A percentile compares a stretch with the other conserved stretches of the same genome.
These are phyloP conservation scores for Coregonus ussuriensis DNA, from an alignment of 2,797 vertebrate species.

Conservation along the genomic window DNA sequence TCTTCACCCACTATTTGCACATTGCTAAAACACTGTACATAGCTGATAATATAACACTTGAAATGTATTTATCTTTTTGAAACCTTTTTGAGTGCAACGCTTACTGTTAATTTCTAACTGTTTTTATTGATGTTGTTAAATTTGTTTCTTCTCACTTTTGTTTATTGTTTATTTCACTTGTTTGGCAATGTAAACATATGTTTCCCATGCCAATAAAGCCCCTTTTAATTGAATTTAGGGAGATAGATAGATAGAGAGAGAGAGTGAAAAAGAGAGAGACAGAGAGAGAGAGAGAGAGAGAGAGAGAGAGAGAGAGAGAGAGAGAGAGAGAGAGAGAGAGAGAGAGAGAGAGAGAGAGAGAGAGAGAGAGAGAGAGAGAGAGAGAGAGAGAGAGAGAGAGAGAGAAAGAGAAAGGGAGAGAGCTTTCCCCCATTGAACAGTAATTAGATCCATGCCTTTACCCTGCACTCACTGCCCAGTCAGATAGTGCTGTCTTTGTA, in stretches of 20 bases:
- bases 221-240: background rate
- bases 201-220: no score
- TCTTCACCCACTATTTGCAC: no score
- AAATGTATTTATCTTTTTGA: no score
- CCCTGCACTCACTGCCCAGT: slow-evolving; percentile 47
- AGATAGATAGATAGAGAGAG: background rate
- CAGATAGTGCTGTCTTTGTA: slow-evolving; percentile 72
- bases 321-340: background rate
- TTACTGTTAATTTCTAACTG: no score
- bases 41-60: no score
- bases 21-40: no score
- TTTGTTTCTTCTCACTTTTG: no score
- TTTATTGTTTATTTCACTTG: no score
- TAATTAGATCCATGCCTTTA: slow-evolving; percentile 70
- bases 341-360: background rate
- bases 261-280: background rate
- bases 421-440: slow-evolving; percentile 59
- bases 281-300: background rate
- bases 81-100: no score
- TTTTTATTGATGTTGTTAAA: no score
- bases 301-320: background rate
- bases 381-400: background rate
- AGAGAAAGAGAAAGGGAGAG: slow-evolving; percentile 33
- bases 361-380: background rate
- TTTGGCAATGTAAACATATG: no score